Conservation (phyloP, 2,888 invertebrate genomes). For the Apamea crenata region DNA sequence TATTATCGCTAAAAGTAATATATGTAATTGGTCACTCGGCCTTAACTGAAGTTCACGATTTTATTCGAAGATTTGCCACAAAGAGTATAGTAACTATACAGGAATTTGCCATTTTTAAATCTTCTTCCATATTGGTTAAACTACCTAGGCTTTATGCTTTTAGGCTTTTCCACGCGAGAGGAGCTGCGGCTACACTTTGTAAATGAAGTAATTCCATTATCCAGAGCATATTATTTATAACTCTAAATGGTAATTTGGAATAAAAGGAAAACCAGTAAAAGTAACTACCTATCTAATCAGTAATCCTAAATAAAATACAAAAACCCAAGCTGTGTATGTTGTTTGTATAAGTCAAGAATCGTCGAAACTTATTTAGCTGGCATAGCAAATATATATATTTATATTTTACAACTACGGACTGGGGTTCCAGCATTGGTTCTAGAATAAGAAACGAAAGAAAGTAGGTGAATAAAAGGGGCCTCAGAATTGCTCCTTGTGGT, state of each 20-base stretch:
- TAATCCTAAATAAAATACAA: background rate
- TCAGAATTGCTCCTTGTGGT: constrained; percentile 10
- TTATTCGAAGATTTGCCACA: background rate
- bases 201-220: background rate
- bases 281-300: background rate
- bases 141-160: background rate
- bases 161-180: no score
- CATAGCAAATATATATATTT: background rate
- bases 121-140: background rate
- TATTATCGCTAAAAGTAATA: background rate
- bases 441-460: background rate
- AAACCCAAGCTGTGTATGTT: background rate
- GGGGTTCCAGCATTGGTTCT: background rate
- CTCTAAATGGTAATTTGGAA: background rate
- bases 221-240: background rate
- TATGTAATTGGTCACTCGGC: background rate
- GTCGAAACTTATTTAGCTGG: background rate
- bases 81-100: no score
- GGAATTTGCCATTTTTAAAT: no score
- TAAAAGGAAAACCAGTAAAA: background rate
- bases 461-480: constrained; percentile 1
- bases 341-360: background rate
- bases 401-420: no score
- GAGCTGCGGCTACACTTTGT: background rate
- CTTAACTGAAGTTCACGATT: background rate